phyloP scores from a whole-genome alignment of 2,797 vertebrate genomes.

The Ctenosaura bakeri region DNA sequence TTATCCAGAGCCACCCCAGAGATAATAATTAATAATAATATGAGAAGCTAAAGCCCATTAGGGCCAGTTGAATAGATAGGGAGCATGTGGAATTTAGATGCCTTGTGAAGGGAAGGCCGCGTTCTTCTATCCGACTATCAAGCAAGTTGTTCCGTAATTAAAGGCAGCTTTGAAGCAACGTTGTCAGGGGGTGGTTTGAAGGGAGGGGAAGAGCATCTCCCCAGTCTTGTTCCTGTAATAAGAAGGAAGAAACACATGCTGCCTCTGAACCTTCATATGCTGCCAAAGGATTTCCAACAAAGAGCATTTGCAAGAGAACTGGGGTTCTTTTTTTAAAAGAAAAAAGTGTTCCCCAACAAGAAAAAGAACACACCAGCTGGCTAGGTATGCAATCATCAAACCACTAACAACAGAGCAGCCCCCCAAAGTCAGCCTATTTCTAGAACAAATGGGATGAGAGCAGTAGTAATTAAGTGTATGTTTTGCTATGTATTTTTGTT shows the following conservation, averaged over 20 bases:
- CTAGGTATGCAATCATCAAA: slow-evolving; percentile 31
- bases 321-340: not conserved
- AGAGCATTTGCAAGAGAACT: not conserved
- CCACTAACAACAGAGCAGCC: not conserved
- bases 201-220: slow-evolving; percentile 46
- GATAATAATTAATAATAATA: slow-evolving; percentile 43
- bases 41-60: slow-evolving; percentile 38
- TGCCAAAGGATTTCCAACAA: slow-evolving; percentile 57
- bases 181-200: slow-evolving; percentile 65
- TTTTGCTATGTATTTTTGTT: not conserved
- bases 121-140: slow-evolving; percentile 50
- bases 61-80: slow-evolving; percentile 35
- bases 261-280: slow-evolving; percentile 61
- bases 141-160: slow-evolving; percentile 46
- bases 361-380: slow-evolving; percentile 18
- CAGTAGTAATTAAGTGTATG: not conserved
- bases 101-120: slow-evolving; percentile 45
- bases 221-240: slow-evolving; percentile 59
- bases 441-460: not conserved
- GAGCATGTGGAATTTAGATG: slow-evolving; percentile 36
- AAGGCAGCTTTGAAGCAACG: slow-evolving; percentile 63
- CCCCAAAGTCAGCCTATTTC: slow-evolving; percentile 3
- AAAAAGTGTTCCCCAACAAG: slow-evolving; percentile 10
- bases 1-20: slow-evolving; percentile 31
- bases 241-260: slow-evolving; percentile 61